Base-by-base conservation (phyloP, 1,140 invertebrate genomes). In the Zelostemma sp. region DNA sequence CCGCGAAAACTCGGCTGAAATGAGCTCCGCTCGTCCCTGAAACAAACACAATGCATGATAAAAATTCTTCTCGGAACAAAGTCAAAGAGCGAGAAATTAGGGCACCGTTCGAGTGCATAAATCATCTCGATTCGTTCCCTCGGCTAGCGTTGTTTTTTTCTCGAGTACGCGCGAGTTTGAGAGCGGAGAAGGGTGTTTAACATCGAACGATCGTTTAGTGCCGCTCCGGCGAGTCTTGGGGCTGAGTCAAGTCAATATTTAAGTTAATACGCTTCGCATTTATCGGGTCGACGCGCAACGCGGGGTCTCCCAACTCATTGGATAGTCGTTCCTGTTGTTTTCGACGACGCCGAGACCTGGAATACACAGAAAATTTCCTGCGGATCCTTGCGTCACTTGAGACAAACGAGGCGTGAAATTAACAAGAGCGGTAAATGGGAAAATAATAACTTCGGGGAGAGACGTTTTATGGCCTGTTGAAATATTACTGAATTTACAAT, bases 191-290 rank as follows among this genome's bases (percentile, higher is more conserved):
- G 62, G 66, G 62, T 57, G 66, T 45, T 59, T 46, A 46, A 56
- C 41, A 67, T 61, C 61, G 57, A 65, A 68, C 71, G 66, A 73
- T 73, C 65, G 55, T 68, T 73, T 73, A 73, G 71, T 67, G 66
- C 62, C 63, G 63, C 62, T 64, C 38, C 66, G 51, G 1, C 63
- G 63, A 73, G 49, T 66, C 60, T 51, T 54, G 55, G 67, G 60
- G 71, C 67, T 61, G 59, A 67, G 67, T 73, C 60, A 41, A 73
- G 72, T 73, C 67, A 73, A 73, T 73, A 73, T 73, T 69, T 69
- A 62, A 73, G 72, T 70, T 73, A 73, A 73, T 70, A 65, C 60
- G 67, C 43, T 43, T 63, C 41, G 53, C 63, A 45, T 70, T 73
- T 70, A 70, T 70, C 67, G 60, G 51, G 47, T 57, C 57, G 50